Percentiles rank a stretch among this genome's conserved stretches.
phyloP scores from a whole-genome alignment of 2,797 vertebrate species.

The Falco berigora region DNA sequence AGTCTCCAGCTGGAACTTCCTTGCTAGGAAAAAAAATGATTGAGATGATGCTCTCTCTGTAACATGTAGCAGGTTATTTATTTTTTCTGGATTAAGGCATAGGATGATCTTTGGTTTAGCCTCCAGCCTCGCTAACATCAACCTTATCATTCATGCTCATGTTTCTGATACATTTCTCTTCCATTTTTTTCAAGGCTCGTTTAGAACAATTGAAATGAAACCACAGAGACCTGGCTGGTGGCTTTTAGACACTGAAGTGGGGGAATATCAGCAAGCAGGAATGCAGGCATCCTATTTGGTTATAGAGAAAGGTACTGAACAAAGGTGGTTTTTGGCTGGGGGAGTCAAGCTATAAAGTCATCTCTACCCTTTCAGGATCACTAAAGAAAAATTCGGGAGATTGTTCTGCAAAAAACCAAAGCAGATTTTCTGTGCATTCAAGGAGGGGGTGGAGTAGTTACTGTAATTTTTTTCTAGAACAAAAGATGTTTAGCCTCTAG shows the following conservation, averaged over 20 bases:
- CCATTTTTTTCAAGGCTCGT: conserved; percentile 76
- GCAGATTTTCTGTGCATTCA: background rate
- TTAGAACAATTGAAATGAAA: conserved; percentile 90
- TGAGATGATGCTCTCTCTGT: background rate
- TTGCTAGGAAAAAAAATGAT: background rate
- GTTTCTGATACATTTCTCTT: background rate
- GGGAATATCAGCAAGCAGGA: conserved; percentile 83
- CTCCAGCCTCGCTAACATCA: background rate
- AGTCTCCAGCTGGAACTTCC: background rate
- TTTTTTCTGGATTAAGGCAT: background rate
- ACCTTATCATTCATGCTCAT: background rate
- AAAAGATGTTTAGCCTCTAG: background rate
- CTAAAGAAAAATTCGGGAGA: background rate
- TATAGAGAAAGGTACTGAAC: conserved; percentile 81
- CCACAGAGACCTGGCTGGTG: conserved; percentile 88
- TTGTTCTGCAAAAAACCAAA: background rate
- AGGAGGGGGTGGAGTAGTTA: background rate
- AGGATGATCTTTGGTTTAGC: background rate
- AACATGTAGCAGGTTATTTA: background rate
- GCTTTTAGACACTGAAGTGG: conserved; percentile 90
- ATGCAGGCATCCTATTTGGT: conserved; percentile 91
- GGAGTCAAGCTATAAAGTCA: background rate
- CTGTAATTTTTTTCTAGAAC: background rate
- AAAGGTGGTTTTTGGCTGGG: background rate
- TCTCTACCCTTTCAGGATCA: background rate